These are phyloP conservation scores for Enteromius radiatus DNA, from an alignment of 2,797 vertebrate genomes.

Conservation along the genomic window DNA sequence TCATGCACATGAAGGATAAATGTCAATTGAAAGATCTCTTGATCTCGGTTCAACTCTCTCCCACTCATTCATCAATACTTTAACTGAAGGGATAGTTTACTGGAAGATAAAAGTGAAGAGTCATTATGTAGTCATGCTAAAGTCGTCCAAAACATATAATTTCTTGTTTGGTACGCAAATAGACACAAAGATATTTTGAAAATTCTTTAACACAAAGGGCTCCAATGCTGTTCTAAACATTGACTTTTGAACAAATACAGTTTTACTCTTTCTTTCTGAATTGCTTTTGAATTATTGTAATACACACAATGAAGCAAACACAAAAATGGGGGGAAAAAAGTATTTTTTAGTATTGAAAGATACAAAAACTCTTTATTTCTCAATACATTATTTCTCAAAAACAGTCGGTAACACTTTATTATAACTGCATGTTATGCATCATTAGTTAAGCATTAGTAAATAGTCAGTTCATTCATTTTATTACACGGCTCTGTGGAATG, in stretches of 20 bases:
- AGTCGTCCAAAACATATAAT: background rate
- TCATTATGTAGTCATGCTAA: background rate
- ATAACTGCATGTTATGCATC: too few relatives aligned
- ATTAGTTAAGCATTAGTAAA: too few relatives aligned
- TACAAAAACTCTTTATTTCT: background rate
- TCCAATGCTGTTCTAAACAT: background rate
- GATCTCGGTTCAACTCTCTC: conserved; percentile 48
- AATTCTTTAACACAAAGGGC: background rate
- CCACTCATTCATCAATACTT: conserved; percentile 30
- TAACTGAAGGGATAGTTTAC: background rate
- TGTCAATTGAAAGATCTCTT: background rate
- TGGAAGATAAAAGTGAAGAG: background rate
- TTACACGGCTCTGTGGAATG: too few relatives aligned
- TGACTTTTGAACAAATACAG: background rate
- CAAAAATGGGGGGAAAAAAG: too few relatives aligned
- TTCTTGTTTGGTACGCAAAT: background rate
- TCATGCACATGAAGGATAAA: conserved; percentile 9
- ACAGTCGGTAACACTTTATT: background rate
- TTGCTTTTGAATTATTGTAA: background rate
- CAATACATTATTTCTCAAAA: background rate
- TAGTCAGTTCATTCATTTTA: too few relatives aligned
- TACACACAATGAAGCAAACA: too few relatives aligned
- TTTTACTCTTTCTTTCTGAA: background rate
- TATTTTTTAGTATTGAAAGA: background rate
- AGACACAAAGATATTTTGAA: background rate